phyloP scores from a whole-genome alignment of 2,113 vertebrate species.

The Paedocypris sp. region DNA sequence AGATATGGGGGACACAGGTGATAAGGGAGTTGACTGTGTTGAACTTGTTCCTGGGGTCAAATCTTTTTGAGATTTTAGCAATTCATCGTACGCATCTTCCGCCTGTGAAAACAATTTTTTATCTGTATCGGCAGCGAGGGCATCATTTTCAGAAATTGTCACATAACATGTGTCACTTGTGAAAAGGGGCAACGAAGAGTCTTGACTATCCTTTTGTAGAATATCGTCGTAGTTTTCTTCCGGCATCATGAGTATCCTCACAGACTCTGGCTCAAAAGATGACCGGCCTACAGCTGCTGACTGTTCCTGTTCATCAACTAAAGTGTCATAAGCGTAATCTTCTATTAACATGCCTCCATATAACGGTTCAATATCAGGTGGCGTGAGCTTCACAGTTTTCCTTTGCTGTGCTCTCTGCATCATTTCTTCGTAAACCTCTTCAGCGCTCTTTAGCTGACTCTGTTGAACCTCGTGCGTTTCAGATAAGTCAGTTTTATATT shows the following conservation, averaged over 20 bases:
- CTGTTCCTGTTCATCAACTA: slow-evolving; percentile 75
- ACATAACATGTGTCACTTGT: slow-evolving; percentile 75
- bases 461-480: slow-evolving; percentile 57
- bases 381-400: slow-evolving; percentile 70
- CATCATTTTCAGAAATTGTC: slow-evolving; percentile 66
- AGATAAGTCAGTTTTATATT: slow-evolving; percentile 65
- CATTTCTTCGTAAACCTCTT: slow-evolving; percentile 89
- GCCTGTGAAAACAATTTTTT: slow-evolving; percentile 59
- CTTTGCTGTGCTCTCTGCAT: slow-evolving; percentile 75
- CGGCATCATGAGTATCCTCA: slow-evolving; percentile 66
- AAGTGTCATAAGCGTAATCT: slow-evolving; percentile 93
- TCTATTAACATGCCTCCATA: slow-evolving; percentile 95
- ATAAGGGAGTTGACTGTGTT: slow-evolving; percentile 47
- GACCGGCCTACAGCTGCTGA: slow-evolving; percentile 56
- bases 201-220: slow-evolving; percentile 68
- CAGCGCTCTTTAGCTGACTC: slow-evolving; percentile 75
- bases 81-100: slow-evolving; percentile 66
- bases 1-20: slow-evolving; percentile 31
- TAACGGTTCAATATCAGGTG: slow-evolving; percentile 86
- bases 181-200: slow-evolving; percentile 58
- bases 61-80: slow-evolving; percentile 68
- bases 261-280: slow-evolving; percentile 51
- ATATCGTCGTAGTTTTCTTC: slow-evolving; percentile 79
- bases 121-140: slow-evolving; percentile 48
- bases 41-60: slow-evolving; percentile 61